phyloP scores from a whole-genome alignment of 2,888 invertebrate species.

The Ochropleura leucogaster region DNA sequence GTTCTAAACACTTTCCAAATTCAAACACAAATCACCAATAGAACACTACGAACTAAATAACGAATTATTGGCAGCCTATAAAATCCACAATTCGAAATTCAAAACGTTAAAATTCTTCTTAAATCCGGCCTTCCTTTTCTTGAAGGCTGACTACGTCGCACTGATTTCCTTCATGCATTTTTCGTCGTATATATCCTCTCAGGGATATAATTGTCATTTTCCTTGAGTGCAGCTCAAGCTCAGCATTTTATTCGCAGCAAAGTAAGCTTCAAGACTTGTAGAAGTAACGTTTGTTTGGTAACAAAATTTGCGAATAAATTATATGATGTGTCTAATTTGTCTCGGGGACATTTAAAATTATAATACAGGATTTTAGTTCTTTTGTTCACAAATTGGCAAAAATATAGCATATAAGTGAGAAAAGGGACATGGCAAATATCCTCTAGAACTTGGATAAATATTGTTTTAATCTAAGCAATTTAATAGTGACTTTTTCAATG shows the following conservation, averaged over 20 bases:
- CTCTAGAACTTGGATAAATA: background rate
- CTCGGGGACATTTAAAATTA: constrained; percentile 7
- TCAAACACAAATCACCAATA: constrained; percentile 20
- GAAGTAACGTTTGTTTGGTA: constrained; percentile 14
- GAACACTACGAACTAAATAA: constrained; percentile 6
- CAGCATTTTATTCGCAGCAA: constrained; percentile 14
- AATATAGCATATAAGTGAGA: background rate
- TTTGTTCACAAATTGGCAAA: background rate
- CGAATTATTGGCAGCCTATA: constrained; percentile 8
- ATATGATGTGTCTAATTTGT: background rate
- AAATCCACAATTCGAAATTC: constrained; percentile 44
- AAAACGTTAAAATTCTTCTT: constrained; percentile 19
- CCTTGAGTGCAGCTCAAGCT: constrained; percentile 57
- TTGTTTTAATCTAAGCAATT: background rate
- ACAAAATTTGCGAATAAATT: constrained; percentile 25
- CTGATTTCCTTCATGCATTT: constrained; percentile 53
- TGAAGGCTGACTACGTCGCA: constrained; percentile 59
- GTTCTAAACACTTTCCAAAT: constrained; percentile 32
- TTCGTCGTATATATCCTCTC: constrained; percentile 56
- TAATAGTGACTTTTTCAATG: background rate
- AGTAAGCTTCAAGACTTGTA: constrained; percentile 2
- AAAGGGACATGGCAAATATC: background rate
- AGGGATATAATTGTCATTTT: constrained; percentile 53
- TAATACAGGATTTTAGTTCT: background rate
- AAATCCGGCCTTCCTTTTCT: constrained; percentile 48